Percentiles rank a stretch among this genome's conserved stretches.
Evolutionary conservation across 2,113 vertebrate genomes (phyloP).

Genomic region (Edolisoma coerulescens): DNA sequence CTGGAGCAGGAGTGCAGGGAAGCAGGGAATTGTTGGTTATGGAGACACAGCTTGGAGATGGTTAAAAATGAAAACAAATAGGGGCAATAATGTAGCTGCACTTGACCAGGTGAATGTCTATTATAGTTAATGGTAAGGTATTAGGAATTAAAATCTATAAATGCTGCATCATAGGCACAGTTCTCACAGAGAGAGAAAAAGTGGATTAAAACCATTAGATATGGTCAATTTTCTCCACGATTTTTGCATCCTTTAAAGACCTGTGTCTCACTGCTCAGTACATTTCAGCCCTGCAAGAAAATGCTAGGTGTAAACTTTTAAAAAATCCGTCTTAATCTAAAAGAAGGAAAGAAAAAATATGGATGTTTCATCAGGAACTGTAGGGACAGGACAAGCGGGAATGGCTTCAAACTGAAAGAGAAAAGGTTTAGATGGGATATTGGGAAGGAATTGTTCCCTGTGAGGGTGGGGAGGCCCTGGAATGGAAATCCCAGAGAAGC

Average conservation of each 20-base stretch:
- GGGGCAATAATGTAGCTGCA: not conserved
- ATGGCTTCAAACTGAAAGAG: not conserved
- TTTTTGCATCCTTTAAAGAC: not conserved
- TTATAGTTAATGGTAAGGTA: not conserved
- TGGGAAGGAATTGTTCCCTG: not conserved
- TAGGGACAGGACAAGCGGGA: not conserved
- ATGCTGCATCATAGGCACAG: not conserved
- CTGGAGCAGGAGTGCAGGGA: constrained; percentile 44
- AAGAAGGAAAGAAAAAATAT: not conserved
- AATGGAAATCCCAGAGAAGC: accelerated
- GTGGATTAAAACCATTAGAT: not conserved
- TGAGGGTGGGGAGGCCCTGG: not conserved
- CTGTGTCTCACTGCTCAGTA: not conserved
- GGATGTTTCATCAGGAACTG: not conserved
- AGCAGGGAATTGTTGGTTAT: constrained; percentile 47
- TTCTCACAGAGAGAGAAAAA: not conserved
- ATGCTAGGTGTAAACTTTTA: not conserved
- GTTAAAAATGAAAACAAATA: constrained; percentile 5
- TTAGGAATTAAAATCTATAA: not conserved
- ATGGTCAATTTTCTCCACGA: accelerated
- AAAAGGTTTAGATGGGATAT: not conserved
- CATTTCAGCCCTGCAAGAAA: not conserved
- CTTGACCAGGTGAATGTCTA: not conserved
- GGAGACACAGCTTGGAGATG: not conserved
- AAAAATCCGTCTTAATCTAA: not conserved